Evolutionary conservation across 2,113 vertebrate species (phyloP).

Genomic region (Corythaixoides concolor): DNA sequence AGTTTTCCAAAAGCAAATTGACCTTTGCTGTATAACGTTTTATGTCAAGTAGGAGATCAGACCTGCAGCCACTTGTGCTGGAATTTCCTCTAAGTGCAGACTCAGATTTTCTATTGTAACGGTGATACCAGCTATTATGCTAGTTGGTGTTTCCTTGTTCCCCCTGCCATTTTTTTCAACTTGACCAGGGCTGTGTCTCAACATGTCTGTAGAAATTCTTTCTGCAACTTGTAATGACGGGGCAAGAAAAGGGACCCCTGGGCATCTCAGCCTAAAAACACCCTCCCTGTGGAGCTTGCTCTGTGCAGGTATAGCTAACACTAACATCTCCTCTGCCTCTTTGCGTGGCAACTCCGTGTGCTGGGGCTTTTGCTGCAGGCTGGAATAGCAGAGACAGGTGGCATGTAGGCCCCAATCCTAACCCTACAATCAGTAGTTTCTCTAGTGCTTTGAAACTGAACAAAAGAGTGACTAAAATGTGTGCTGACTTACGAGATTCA

Average conservation of each 20-base stretch:
- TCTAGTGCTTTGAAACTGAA: not conserved
- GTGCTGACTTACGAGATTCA: constrained; percentile 4
- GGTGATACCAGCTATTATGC: not conserved
- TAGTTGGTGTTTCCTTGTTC: not conserved
- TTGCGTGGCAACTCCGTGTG: rapidly evolving
- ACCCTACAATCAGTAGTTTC: not conserved
- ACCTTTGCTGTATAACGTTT: constrained; percentile 1
- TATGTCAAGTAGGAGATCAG: constrained; percentile 5
- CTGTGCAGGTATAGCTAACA: not conserved
- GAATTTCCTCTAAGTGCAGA: constrained; percentile 11
- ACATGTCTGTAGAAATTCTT: not conserved
- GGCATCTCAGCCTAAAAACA: not conserved
- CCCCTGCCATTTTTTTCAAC: not conserved
- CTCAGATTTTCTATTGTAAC: not conserved
- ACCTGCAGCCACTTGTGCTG: not conserved
- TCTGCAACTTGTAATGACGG: not conserved
- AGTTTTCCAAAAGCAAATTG: constrained; percentile 46
- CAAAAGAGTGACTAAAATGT: not conserved
- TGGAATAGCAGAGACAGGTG: not conserved
- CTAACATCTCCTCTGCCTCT: not conserved
- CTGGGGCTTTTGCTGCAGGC: not conserved
- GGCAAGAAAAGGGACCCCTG: not conserved
- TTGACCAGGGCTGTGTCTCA: not conserved
- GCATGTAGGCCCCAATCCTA: not conserved
- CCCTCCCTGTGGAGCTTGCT: not conserved